Conservation (phyloP, 2,888 invertebrate genomes). For the Dioctria rufipes region DNA sequence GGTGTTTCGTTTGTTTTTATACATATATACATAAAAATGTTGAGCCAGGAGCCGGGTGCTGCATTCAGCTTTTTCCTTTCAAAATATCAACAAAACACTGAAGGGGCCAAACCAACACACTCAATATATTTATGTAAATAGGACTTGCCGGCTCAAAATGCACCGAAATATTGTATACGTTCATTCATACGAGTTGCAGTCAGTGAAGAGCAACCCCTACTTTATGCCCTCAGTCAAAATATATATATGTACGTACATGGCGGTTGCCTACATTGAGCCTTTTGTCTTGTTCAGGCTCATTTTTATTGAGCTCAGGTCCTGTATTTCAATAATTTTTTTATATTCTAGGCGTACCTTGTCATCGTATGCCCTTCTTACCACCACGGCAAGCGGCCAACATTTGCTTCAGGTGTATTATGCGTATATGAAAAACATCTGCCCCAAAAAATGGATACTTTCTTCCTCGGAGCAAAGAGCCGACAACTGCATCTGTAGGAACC, state of each 20-base stretch:
- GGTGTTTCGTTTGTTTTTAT: conserved; percentile 57
- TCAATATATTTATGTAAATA: conserved; percentile 37
- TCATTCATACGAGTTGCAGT: conserved; percentile 3
- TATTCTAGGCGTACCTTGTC: conserved; percentile 28
- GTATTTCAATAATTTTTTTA: conserved; percentile 46
- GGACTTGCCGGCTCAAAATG: conserved; percentile 45
- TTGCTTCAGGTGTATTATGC: conserved; percentile 39
- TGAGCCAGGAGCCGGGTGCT: conserved; percentile 56
- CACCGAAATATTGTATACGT: neutral
- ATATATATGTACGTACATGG: neutral
- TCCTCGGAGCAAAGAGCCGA: conserved; percentile 52
- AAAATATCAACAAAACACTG: neutral
- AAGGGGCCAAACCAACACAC: conserved; percentile 31
- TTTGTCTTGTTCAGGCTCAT: neutral
- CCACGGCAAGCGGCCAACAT: neutral
- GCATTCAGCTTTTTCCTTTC: conserved; percentile 19
- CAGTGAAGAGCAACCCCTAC: conserved; percentile 37
- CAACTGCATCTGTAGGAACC: conserved; percentile 40
- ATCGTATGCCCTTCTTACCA: conserved; percentile 10
- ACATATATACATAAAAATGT: conserved; percentile 14
- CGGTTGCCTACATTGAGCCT: conserved; percentile 23
- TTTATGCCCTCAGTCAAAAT: conserved; percentile 33
- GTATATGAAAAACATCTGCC: conserved; percentile 57
- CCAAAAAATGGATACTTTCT: conserved; percentile 59
- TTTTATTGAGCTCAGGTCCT: conserved; percentile 42